A percentile compares a stretch with the other conserved stretches of the same genome.
phyloP scores from a whole-genome alignment of 1,140 invertebrate species.

The Heliconius hermathena region DNA sequence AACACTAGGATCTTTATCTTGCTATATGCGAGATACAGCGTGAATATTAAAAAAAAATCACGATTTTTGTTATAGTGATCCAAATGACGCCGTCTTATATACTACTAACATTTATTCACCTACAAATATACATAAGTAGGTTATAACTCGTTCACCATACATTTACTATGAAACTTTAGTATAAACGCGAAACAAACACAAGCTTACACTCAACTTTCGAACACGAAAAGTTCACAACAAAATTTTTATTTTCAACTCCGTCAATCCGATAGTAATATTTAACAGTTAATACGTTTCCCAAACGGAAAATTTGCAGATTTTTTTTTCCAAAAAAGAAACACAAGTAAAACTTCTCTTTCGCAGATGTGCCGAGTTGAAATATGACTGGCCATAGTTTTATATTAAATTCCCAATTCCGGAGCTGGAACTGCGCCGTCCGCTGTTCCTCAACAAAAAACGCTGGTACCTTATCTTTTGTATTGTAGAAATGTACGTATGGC shows the following conservation, averaged over 20 bases:
- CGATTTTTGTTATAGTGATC: too few relatives aligned
- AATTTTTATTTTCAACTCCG: slow-evolving; percentile 43
- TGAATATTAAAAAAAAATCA: too few relatives aligned
- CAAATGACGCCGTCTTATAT: too few relatives aligned
- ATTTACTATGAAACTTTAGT: not conserved
- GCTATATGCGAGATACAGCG: too few relatives aligned
- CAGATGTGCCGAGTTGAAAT: slow-evolving; percentile 46
- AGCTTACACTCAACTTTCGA: not conserved
- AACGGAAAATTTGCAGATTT: slow-evolving; percentile 36
- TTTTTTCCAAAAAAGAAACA: slow-evolving; percentile 41
- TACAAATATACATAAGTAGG: not conserved
- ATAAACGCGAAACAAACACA: not conserved
- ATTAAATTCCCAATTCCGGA: slow-evolving; percentile 43
- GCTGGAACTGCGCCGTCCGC: slow-evolving; percentile 17
- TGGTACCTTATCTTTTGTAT: slow-evolving; percentile 6
- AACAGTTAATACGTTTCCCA: slow-evolving; percentile 42
- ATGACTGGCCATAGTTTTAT: slow-evolving; percentile 46
- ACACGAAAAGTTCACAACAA: not conserved
- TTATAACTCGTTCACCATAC: not conserved
- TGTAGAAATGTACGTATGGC: not conserved
- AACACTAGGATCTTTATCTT: too few relatives aligned
- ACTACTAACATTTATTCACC: too few relatives aligned
- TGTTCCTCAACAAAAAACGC: slow-evolving; percentile 11
- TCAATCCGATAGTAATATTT: slow-evolving; percentile 44
- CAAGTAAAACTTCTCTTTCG: slow-evolving; percentile 38